These are phyloP conservation scores for Eurytoma californica DNA, from an alignment of 2,888 invertebrate genomes.

Conservation along the genomic window DNA sequence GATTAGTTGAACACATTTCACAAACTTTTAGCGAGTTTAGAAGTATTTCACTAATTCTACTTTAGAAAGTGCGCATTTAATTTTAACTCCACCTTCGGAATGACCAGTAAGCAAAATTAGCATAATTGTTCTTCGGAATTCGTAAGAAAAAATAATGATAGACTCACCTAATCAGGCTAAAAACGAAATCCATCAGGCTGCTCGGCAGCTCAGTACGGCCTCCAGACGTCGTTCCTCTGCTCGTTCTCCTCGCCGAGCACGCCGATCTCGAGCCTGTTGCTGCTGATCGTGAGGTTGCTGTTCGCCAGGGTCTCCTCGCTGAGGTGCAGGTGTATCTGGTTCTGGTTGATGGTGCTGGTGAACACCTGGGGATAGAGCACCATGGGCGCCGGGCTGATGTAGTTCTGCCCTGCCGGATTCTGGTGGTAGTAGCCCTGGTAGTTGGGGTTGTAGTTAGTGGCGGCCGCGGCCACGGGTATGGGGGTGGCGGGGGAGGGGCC, in stretches of 20 bases:
- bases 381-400: conserved; percentile 82
- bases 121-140: no score
- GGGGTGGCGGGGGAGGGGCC: conserved; percentile 72
- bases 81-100: no score
- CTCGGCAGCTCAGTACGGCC: conserved; percentile 81
- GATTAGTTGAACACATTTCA: no score
- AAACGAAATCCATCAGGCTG: background rate
- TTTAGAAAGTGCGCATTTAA: no score
- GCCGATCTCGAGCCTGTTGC: conserved; percentile 76
- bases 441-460: conserved; percentile 76
- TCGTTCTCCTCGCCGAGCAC: conserved; percentile 77
- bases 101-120: no score
- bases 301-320: conserved; percentile 72
- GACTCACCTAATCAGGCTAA: conserved; percentile 25
- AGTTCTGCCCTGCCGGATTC: conserved; percentile 77
- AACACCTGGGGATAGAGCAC: conserved; percentile 87
- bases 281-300: conserved; percentile 75
- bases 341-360: conserved; percentile 87
- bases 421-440: conserved; percentile 83
- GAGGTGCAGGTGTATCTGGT: conserved; percentile 87
- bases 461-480: conserved; percentile 71
- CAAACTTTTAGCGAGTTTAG: no score
- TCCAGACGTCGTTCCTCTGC: conserved; percentile 82
- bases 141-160: no score
- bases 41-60: no score